Evolutionary conservation across 1,140 invertebrate species (phyloP).

Genomic region (Coenobita brevimanus): DNA sequence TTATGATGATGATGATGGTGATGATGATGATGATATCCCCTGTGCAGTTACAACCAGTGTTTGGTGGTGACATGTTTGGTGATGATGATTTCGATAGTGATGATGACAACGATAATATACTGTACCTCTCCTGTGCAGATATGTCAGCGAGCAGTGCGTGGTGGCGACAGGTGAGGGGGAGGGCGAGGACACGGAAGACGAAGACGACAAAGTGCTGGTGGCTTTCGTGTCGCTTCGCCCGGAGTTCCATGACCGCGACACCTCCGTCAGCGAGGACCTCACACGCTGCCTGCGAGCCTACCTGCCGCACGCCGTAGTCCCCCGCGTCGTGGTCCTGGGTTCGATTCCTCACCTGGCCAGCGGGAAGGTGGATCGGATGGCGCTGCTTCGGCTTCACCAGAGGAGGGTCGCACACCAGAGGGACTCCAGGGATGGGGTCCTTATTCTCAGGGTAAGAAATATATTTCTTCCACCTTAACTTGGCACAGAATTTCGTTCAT

Average conservation of each 20-base stretch:
- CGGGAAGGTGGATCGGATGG: slow-evolving; percentile 50
- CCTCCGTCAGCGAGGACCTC: slow-evolving; percentile 36
- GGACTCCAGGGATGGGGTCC: slow-evolving; percentile 26
- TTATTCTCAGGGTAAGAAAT: slow-evolving; percentile 56
- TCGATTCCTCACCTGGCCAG: slow-evolving; percentile 46
- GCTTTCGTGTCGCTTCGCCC: slow-evolving; percentile 40
- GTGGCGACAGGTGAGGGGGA: slow-evolving; percentile 14
- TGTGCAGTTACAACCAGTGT: no score
- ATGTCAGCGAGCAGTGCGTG: slow-evolving; percentile 33
- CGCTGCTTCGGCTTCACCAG: slow-evolving; percentile 23
- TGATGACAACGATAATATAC: no score
- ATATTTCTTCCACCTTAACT: no score
- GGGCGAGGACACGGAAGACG: slow-evolving; percentile 40
- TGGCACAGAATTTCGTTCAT: no score
- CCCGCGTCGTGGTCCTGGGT: slow-evolving; percentile 38
- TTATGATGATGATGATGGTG: no score
- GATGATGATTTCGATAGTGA: no score
- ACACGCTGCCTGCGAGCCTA: slow-evolving; percentile 30
- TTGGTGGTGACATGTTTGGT: no score
- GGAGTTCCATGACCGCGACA: slow-evolving; percentile 43
- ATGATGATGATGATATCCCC: no score
- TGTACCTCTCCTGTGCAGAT: no score
- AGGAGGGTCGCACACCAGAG: slow-evolving; percentile 34
- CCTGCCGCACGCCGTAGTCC: slow-evolving; percentile 38
- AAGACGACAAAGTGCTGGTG: slow-evolving; percentile 36